phyloP scores from a whole-genome alignment of 35 echinoderm and acorn worm species.

The Hemicentrotus pulcherrimus region DNA sequence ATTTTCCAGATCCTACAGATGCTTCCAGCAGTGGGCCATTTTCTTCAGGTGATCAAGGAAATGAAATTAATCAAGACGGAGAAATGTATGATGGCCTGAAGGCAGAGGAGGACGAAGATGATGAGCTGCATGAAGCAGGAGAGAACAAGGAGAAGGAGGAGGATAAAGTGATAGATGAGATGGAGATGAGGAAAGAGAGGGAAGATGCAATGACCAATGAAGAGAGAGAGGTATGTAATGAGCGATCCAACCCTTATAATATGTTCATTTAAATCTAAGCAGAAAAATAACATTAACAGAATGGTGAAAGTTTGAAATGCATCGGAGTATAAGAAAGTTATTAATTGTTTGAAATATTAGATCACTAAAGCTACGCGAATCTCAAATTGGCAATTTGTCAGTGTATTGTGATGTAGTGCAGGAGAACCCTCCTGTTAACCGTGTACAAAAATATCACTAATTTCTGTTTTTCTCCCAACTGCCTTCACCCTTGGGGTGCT shows the following conservation, averaged over 20 bases:
- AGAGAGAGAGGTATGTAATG: slow-evolving; percentile 43
- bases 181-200: slow-evolving; percentile 51
- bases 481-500: too few species aligned
- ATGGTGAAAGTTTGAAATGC: too few species aligned
- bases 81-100: slow-evolving; percentile 41
- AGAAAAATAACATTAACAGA: neutral
- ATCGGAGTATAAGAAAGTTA: neutral
- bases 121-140: neutral
- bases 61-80: neutral
- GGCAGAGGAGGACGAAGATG: slow-evolving; percentile 63
- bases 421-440: too few species aligned
- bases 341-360: too few species aligned
- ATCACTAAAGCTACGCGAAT: neutral
- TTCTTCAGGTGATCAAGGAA: neutral
- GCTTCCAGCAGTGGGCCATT: neutral
- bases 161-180: slow-evolving; percentile 68
- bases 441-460: too few species aligned
- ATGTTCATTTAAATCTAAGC: neutral
- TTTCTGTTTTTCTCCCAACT: too few species aligned
- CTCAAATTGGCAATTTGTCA: too few species aligned
- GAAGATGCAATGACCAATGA: slow-evolving; percentile 60
- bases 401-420: too few species aligned
- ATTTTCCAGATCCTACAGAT: neutral
- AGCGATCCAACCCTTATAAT: too few species aligned
- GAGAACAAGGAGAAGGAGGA: slow-evolving; percentile 47